phyloP scores from a whole-genome alignment of 1,140 invertebrate genomes.

The Octopus sinensis region DNA sequence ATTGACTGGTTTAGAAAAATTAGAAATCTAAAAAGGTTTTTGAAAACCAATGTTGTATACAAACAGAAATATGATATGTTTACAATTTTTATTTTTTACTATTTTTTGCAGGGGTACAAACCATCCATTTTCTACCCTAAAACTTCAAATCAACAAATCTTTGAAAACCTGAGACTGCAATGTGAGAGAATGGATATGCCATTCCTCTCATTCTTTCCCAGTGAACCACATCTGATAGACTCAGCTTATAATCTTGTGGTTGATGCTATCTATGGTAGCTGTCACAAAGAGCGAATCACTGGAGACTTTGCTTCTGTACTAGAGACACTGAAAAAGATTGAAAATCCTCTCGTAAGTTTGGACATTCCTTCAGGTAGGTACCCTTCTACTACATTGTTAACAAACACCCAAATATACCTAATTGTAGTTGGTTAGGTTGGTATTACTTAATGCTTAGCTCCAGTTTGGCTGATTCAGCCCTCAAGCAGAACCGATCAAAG shows the following conservation, averaged over 20 bases:
- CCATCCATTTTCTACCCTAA: slow-evolving; percentile 88
- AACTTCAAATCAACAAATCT: slow-evolving; percentile 76
- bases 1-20: no score
- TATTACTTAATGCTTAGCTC: no score
- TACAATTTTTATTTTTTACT: neutral
- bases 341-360: slow-evolving; percentile 75
- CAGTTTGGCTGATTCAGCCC: no score
- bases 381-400: neutral
- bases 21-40: no score
- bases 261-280: slow-evolving; percentile 91
- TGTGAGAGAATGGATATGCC: slow-evolving; percentile 79
- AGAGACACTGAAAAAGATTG: slow-evolving; percentile 67
- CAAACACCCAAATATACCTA: no score
- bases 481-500: no score
- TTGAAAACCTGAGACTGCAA: slow-evolving; percentile 78
- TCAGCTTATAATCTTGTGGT: slow-evolving; percentile 53
- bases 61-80: no score
- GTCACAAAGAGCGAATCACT: slow-evolving; percentile 67
- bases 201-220: slow-evolving; percentile 68
- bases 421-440: no score
- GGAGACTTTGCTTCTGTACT: slow-evolving; percentile 67
- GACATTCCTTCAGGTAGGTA: slow-evolving; percentile 83
- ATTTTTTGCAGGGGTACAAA: slow-evolving; percentile 68
- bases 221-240: slow-evolving; percentile 48
- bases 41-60: no score